Percentiles rank a stretch among this genome's conserved stretches.
phyloP scores from a whole-genome alignment of 2,113 vertebrate species.

The Gymnogyps californianus region DNA sequence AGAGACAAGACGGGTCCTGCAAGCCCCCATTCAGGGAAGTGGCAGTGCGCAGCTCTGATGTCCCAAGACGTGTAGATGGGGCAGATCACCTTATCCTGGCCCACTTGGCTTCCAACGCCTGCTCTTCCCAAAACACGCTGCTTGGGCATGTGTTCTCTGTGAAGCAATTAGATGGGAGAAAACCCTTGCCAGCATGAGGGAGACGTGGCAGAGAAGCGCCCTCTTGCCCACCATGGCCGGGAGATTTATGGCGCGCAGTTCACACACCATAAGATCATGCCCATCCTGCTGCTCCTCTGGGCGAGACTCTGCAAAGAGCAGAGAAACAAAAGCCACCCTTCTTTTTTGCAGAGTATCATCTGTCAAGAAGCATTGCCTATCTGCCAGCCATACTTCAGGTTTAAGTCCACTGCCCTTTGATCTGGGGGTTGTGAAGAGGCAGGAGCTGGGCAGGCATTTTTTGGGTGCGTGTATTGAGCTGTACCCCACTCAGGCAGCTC shows the following conservation, averaged over 20 bases:
- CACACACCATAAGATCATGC: not conserved
- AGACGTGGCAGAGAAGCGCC: not conserved
- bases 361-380: not conserved
- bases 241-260: not conserved
- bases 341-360: not conserved
- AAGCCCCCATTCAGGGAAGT: not conserved
- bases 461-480: rapidly evolving
- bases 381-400: not conserved
- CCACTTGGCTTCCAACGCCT: not conserved
- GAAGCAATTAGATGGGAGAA: not conserved
- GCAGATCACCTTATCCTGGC: not conserved
- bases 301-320: not conserved
- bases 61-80: rapidly evolving
- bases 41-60: rapidly evolving
- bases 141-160: not conserved
- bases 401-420: not conserved
- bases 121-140: not conserved
- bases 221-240: rapidly evolving
- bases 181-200: rapidly evolving
- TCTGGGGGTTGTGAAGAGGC: not conserved
- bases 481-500: not conserved
- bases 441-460: not conserved
- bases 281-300: not conserved
- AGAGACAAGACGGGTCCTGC: not conserved
- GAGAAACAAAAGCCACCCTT: not conserved